Percentiles rank a stretch among this genome's conserved stretches.
These are phyloP conservation scores for Bungarus multicinctus DNA, from an alignment of 2,113 vertebrate genomes.

Conservation along the genomic window DNA sequence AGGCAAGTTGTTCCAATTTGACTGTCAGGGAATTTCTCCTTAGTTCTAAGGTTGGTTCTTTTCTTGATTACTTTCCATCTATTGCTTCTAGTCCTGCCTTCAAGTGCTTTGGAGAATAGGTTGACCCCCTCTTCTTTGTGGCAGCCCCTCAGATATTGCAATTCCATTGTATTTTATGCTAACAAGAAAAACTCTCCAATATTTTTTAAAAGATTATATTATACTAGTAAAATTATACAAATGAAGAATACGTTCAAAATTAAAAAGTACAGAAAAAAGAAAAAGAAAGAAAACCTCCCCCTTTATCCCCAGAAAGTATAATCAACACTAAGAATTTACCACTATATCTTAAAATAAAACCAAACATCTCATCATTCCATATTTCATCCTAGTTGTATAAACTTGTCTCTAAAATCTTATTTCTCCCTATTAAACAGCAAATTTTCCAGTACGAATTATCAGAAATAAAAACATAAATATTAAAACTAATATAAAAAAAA, in stretches of 20 bases:
- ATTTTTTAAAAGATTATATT: neutral
- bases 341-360: neutral
- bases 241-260: neutral
- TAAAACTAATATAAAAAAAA: neutral
- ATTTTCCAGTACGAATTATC: neutral
- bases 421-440: neutral
- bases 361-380: neutral
- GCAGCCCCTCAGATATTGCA: neutral
- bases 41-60: neutral
- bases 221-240: neutral
- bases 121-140: neutral
- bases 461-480: neutral
- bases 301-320: neutral
- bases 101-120: neutral
- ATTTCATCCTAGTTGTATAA: neutral
- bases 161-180: neutral
- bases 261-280: neutral
- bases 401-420: neutral
- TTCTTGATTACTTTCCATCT: neutral
- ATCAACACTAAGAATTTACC: neutral
- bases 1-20: neutral
- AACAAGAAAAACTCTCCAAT: neutral
- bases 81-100: neutral
- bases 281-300: neutral
- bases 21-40: neutral